phyloP scores from a whole-genome alignment of 2,888 invertebrate species.

The Formica aserva region DNA sequence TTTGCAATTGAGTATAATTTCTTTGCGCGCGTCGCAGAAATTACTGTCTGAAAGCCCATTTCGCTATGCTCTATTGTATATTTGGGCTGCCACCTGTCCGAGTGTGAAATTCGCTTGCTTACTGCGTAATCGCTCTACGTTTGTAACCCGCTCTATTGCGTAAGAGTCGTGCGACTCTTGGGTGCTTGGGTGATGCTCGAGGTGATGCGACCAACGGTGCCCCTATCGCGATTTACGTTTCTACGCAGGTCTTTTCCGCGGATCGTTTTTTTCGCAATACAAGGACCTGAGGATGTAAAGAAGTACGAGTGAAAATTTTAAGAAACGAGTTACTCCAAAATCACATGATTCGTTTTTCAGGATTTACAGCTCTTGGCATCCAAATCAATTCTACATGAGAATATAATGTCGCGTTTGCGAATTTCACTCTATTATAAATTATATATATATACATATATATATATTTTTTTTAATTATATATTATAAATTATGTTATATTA shows the following conservation, averaged over 20 bases:
- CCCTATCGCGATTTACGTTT: constrained; percentile 47
- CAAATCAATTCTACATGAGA: not conserved
- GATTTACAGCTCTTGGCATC: not conserved
- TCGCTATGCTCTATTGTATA: constrained; percentile 28
- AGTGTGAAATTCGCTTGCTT: constrained; percentile 52
- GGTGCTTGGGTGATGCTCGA: constrained; percentile 22
- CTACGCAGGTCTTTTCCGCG: constrained; percentile 29
- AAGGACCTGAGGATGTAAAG: not conserved
- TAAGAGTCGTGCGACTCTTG: constrained; percentile 52
- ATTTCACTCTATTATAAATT: not conserved
- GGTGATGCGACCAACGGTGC: constrained; percentile 25
- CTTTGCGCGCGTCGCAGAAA: not conserved
- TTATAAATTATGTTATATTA: not conserved
- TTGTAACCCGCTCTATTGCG: constrained; percentile 34
- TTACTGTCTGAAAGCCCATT: constrained; percentile 2
- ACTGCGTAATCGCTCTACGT: constrained; percentile 44
- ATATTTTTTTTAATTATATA: not conserved
- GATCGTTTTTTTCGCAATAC: constrained; percentile 55
- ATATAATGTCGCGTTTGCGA: not conserved
- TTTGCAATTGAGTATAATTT: not conserved
- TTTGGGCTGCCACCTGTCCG: constrained; percentile 34
- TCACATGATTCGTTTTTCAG: not conserved
- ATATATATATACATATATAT: not conserved
- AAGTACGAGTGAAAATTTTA: not conserved
- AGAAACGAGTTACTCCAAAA: not conserved